Evolutionary conservation across 2,888 invertebrate genomes (phyloP).

Genomic region (Metallyticus violacea): DNA sequence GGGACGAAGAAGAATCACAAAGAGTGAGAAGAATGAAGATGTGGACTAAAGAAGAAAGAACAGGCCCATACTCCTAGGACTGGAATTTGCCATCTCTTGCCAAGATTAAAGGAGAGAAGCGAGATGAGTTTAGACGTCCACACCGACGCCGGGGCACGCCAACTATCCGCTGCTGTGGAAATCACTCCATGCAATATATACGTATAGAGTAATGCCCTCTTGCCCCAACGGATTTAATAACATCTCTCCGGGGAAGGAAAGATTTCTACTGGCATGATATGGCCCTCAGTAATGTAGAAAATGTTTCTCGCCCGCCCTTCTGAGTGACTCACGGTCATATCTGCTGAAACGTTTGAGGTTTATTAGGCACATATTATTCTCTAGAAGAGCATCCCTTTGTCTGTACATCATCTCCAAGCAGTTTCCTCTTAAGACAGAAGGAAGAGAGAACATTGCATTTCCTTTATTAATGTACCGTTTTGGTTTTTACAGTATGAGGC

Average conservation of each 20-base stretch:
- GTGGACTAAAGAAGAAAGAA: too few relatives aligned
- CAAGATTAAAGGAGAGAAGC: neutral
- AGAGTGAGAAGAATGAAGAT: neutral
- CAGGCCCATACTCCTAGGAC: too few relatives aligned
- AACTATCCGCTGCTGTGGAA: neutral
- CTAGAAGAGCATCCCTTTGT: neutral
- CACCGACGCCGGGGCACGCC: neutral
- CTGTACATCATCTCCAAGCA: too few relatives aligned
- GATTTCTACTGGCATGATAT: neutral
- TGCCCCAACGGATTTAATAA: neutral
- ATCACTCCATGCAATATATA: constrained; percentile 4
- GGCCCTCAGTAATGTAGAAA: neutral
- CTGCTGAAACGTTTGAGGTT: neutral
- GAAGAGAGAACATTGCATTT: too few relatives aligned
- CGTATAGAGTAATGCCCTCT: neutral
- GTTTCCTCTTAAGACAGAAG: neutral
- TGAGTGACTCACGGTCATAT: neutral
- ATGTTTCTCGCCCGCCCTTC: too few relatives aligned
- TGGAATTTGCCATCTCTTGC: neutral
- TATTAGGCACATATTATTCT: neutral
- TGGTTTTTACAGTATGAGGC: too few relatives aligned
- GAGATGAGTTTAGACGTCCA: neutral
- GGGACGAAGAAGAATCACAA: neutral
- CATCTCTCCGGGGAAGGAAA: neutral
- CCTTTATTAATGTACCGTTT: too few relatives aligned